A percentile compares a stretch with the other conserved stretches of the same genome.
These are phyloP conservation scores for Martes martes DNA, from an alignment of 2,113 vertebrate species.

Conservation along the genomic window DNA sequence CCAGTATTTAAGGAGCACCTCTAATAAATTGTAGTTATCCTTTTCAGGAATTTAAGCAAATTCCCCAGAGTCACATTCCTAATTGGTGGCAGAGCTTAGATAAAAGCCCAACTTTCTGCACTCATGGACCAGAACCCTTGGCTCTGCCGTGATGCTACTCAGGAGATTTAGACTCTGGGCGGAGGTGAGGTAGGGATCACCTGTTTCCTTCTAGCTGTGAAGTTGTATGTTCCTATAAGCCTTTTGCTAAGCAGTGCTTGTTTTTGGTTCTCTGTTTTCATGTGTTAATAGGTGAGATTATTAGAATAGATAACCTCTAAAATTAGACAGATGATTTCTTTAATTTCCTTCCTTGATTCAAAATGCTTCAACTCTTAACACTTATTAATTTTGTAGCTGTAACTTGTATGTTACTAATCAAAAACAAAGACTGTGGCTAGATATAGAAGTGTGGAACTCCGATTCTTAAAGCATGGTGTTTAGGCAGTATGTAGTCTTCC, in stretches of 20 bases:
- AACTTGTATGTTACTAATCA: background rate
- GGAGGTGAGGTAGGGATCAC: background rate
- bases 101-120: background rate
- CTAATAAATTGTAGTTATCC: background rate
- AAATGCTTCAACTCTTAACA: background rate
- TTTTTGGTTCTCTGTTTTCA: background rate
- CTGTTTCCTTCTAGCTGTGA: background rate
- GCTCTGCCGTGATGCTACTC: background rate
- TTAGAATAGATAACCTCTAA: background rate
- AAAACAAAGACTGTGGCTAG: slow-evolving; percentile 12
- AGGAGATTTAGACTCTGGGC: background rate
- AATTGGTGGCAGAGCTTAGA: background rate
- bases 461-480: background rate
- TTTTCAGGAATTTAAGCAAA: background rate
- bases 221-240: background rate
- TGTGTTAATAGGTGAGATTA: background rate
- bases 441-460: background rate
- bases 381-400: background rate
- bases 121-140: background rate
- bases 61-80: background rate
- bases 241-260: background rate
- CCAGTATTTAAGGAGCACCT: background rate
- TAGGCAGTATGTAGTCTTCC: background rate
- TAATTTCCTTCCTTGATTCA: background rate
- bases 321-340: background rate